Evolutionary conservation across 2,888 invertebrate genomes (phyloP), one percentile per base, ranked within the genome.

Genomic region (Gasteruption jaculator): DNA sequence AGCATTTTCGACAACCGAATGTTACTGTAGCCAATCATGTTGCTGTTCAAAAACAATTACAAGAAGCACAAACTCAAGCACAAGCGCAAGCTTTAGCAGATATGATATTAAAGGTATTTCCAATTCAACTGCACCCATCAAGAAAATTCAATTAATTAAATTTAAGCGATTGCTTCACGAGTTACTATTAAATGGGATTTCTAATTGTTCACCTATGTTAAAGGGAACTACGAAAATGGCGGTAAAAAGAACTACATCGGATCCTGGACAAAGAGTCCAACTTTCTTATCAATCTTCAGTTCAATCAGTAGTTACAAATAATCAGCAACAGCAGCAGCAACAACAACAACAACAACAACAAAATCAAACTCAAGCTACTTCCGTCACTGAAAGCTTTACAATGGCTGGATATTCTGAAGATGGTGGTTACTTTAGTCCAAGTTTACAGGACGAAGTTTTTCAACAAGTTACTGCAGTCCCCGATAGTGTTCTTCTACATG

Each of bases 1-100:
- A 78, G 54, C 75, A 78, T 53, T 77, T 78, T 50, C 60, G 68
- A 22, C 70, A 71, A 45, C 68, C 71, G 1, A 71, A 71, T 36
- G 63, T 71, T 39, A 71, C 70, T 27, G 64, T 70, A 7, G 54
- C 54, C 4, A 54, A 55, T 7, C 64, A 65, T 32, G 54, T 66
- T 4, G 61, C 61, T 15, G 66, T 69, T 8, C 68, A 68, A 39
- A 71, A 71, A 36, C 71, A 71, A 43, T 50, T 70, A 3, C 70
- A 71, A 38, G 71, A 71, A 40, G 69, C 70, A 3, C 68, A 70
- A 45, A 69, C 74, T 49, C 71, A 76, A 69, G 80, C 81, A 42
- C 84, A 86, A 68, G 87, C 87, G 50, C 86, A 87, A 46, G 85
- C 86, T 4, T 73, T 88, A 29, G 86, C 87, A 48, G 88, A 87